These are phyloP conservation scores for Cybosia mesomella DNA, from an alignment of 2,888 invertebrate genomes.

Conservation along the genomic window DNA sequence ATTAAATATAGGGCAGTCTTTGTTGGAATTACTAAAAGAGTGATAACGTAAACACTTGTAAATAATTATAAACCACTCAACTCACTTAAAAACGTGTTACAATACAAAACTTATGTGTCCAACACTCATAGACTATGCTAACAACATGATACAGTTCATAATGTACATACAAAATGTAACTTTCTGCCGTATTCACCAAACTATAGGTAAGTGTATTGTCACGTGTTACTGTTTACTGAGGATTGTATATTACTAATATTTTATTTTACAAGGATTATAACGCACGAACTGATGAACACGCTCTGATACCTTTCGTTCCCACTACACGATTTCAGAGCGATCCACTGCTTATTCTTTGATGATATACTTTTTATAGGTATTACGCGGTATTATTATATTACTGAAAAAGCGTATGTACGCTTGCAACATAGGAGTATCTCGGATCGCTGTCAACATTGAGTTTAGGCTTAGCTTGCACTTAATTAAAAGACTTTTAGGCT, in stretches of 20 bases:
- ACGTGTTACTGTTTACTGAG: conserved; percentile 82
- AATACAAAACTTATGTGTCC: conserved; percentile 70
- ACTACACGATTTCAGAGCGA: conserved; percentile 26
- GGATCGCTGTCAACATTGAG: no score
- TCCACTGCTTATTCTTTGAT: background rate
- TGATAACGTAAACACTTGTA: conserved; percentile 79
- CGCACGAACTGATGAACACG: conserved; percentile 30
- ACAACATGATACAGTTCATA: conserved; percentile 66
- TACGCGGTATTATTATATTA: no score
- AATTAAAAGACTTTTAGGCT: no score
- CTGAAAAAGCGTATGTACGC: no score
- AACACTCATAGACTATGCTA: conserved; percentile 73
- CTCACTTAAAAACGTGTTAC: conserved; percentile 65
- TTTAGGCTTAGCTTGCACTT: no score
- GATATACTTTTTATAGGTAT: conserved; percentile 7
- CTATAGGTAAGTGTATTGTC: conserved; percentile 86
- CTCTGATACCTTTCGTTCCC: conserved; percentile 26
- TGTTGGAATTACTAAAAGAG: conserved; percentile 83
- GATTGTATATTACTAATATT: conserved; percentile 73
- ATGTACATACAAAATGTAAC: conserved; percentile 76
- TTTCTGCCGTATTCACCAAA: conserved; percentile 85
- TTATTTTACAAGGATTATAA: conserved; percentile 61
- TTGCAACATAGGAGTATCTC: no score
- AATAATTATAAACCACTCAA: conserved; percentile 76
- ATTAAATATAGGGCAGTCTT: conserved; percentile 87